A percentile compares a stretch with the other conserved stretches of the same genome.
phyloP scores from a whole-genome alignment of 2,797 vertebrate species.

The Hybognathus amarus region DNA sequence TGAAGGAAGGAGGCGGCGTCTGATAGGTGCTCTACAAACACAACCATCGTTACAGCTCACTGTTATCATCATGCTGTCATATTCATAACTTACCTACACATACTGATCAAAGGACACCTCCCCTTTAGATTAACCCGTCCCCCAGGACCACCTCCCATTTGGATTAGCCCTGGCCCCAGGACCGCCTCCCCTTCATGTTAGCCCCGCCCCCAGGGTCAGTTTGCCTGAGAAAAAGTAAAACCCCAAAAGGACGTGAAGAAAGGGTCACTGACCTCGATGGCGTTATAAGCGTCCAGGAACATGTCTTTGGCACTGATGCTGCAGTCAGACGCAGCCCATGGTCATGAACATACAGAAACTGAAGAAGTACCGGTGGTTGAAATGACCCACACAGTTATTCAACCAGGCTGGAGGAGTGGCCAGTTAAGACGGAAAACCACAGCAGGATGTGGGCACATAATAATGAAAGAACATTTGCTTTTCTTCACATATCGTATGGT shows the following conservation, averaged over 20 bases:
- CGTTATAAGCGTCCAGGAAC: constrained; percentile 89
- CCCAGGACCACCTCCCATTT: no score
- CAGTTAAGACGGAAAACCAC: constrained; percentile 73
- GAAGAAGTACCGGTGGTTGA: constrained; percentile 98
- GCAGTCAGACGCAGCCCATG: constrained; percentile 96
- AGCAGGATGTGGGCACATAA: not conserved
- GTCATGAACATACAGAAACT: constrained; percentile 98
- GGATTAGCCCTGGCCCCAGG: no score
- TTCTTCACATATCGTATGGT: not conserved
- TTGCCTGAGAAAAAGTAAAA: not conserved
- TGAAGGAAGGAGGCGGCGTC: constrained; percentile 84
- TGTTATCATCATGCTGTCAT: not conserved
- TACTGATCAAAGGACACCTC: not conserved
- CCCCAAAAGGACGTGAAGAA: not conserved
- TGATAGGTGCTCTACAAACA: constrained; percentile 85
- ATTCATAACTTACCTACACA: not conserved
- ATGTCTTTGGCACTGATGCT: constrained; percentile 89
- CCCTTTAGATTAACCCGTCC: no score
- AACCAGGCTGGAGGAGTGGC: constrained; percentile 86
- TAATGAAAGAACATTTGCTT: not conserved
- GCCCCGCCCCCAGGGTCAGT: not conserved
- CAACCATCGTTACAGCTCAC: no score
- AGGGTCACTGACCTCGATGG: constrained; percentile 87
- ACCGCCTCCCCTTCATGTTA: no score
- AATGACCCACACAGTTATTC: constrained; percentile 98